Conservation (phyloP, 35 echinoderm and acorn worm species). For the Apostichopus parvimensis region DNA sequence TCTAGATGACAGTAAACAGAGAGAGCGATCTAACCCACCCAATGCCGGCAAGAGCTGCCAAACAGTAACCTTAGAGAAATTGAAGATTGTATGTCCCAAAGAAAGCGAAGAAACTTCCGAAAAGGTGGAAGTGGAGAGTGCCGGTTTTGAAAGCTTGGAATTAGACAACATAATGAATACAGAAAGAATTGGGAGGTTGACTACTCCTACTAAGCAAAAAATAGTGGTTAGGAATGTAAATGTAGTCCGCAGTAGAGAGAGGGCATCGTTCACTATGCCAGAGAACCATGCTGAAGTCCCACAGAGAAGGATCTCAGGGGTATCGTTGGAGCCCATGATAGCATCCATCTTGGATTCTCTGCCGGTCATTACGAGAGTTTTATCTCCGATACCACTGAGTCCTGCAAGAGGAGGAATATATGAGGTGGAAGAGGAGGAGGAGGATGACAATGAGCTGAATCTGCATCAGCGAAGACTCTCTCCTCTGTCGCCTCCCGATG, state of each 20-base stretch:
- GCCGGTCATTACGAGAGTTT: neutral
- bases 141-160: neutral
- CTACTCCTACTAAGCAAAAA: neutral
- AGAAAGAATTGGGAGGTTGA: neutral
- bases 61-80: too few relatives aligned
- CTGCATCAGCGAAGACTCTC: slow-evolving; percentile 22
- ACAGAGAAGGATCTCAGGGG: neutral
- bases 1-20: neutral
- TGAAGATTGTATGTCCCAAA: neutral
- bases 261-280: too few relatives aligned
- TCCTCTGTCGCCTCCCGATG: slow-evolving; percentile 18
- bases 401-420: neutral
- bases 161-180: neutral
- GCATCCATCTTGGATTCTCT: slow-evolving; percentile 24
- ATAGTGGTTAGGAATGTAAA: neutral
- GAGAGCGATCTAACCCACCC: neutral
- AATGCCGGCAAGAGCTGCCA: neutral
- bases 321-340: slow-evolving; percentile 15
- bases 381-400: slow-evolving; percentile 23
- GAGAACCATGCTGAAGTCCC: neutral
- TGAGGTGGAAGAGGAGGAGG: neutral
- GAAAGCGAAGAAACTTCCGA: neutral
- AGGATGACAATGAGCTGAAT: neutral
- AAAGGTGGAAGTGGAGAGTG: neutral
- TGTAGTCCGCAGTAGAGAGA: neutral